phyloP scores from a whole-genome alignment of 2,113 vertebrate genomes.

The Pristiophorus japonicus region DNA sequence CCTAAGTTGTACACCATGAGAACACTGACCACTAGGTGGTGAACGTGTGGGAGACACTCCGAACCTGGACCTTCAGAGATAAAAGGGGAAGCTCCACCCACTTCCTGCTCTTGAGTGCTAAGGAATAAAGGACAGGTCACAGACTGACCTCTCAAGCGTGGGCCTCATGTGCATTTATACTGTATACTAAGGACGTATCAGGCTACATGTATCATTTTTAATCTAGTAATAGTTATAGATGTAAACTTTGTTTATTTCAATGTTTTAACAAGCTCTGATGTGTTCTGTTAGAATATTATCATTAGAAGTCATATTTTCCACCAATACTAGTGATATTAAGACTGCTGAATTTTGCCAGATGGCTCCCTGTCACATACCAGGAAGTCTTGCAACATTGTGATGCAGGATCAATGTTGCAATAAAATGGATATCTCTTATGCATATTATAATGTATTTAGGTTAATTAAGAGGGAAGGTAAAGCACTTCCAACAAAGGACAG shows the following conservation, averaged over 20 bases:
- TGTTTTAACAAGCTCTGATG: background rate
- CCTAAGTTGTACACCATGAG: no score
- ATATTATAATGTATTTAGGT: background rate
- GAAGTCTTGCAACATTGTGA: background rate
- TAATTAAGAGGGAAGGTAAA: background rate
- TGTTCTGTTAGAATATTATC: background rate
- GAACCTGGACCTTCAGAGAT: no score
- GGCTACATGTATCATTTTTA: background rate
- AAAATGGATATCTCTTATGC: background rate
- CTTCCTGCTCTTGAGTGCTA: no score
- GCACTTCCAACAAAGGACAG: background rate
- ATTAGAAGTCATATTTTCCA: background rate
- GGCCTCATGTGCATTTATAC: no score
- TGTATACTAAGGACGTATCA: no score
- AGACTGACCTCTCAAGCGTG: no score
- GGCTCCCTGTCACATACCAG: background rate
- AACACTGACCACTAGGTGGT: no score
- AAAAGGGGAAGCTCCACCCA: no score
- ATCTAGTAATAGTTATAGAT: background rate
- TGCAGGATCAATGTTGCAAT: background rate
- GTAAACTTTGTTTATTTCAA: background rate
- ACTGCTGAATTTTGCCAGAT: background rate
- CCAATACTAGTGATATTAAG: background rate
- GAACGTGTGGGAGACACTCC: no score
- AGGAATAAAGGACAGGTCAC: no score